Base-by-base conservation (phyloP, 2,888 invertebrate genomes). In the Meiosimyza decipiens region DNA sequence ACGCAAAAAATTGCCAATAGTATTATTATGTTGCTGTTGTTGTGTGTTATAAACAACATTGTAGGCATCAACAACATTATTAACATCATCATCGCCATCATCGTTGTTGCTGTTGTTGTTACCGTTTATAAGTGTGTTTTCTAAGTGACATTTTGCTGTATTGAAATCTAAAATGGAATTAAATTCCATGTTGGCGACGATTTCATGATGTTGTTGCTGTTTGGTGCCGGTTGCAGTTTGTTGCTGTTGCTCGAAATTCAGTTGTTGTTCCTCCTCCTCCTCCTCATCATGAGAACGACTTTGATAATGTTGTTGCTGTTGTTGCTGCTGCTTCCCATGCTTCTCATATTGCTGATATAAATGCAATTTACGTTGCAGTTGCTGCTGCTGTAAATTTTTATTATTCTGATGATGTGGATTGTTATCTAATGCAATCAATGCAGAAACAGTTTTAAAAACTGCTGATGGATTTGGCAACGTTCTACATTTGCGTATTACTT, bases 361-460 rank as follows among this genome's bases (percentile, higher is more conserved):
- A 88, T 90, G 80, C 76, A 81, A 75, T 74, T 81, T 81, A 60
- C 77, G 74, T 73, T 82, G 82, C 77, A 83, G 80, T 79, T 82
- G 81, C 80, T 81, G 82, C 74, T 82, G 83, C 73, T 84, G 84
- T 73, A 82, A 77, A 74, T 81, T 83, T 71, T 80, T 80, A 78
- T 81, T 81, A 80, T 88, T 89, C 80, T 89, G 88, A 78, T 88
- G 88, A 79, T 88, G 87, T 59, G 89, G 77, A 77, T 88, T 89
- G 22, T 83, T 85, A 79, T 84, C 84, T 75, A 84, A 79, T 66
- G 81, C 82, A 76, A 87, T 82, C 75, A 87, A 80, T 73, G 84
- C 86, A 69, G 82, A 78, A 70, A 87, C 83, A 70, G 87, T 87
- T 79, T 82, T 83, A 77, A 82, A 81, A 73, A 87, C 81, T 70